These are phyloP conservation scores for Solea senegalensis DNA, from an alignment of 2,113 vertebrate species.

Conservation along the genomic window DNA sequence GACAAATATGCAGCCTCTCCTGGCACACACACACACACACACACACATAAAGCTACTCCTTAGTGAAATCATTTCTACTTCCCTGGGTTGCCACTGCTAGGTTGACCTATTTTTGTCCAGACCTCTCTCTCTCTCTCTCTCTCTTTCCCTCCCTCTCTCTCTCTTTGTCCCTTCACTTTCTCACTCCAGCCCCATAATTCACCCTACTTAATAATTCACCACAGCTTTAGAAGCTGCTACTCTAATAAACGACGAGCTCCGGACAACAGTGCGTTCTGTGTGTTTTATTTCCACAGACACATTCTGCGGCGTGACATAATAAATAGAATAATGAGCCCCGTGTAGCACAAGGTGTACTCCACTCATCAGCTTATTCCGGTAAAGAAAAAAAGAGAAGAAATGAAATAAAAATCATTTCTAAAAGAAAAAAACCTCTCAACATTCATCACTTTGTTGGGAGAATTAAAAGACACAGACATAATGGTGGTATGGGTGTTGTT, in stretches of 20 bases:
- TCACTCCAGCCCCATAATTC: constrained; percentile 73
- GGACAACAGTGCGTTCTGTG: constrained; percentile 42
- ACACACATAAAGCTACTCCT: constrained; percentile 61
- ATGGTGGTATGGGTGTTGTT: constrained; percentile 54
- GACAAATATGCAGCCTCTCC: constrained; percentile 63
- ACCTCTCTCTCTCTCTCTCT: constrained; percentile 41
- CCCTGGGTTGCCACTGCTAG: constrained; percentile 74
- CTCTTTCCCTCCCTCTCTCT: constrained; percentile 32
- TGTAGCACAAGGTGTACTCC: neutral
- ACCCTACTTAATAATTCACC: constrained; percentile 81
- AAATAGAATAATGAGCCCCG: constrained; percentile 28
- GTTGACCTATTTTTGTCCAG: constrained; percentile 84
- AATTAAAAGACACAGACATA: constrained; percentile 2
- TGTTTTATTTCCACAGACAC: constrained; percentile 35
- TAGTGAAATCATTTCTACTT: constrained; percentile 78
- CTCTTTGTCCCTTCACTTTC: constrained; percentile 48
- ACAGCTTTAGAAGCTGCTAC: constrained; percentile 69
- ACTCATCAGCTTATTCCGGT: neutral
- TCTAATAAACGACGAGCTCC: constrained; percentile 59
- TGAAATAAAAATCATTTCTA: neutral
- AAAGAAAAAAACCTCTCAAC: constrained; percentile 12
- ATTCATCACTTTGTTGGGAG: constrained; percentile 24
- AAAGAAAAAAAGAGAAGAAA: neutral
- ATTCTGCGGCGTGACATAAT: constrained; percentile 9
- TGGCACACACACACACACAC: constrained; percentile 41